Percentiles rank a stretch among this genome's conserved stretches.
phyloP scores from a whole-genome alignment of 2,113 vertebrate species.

The Ophiodon elongatus region DNA sequence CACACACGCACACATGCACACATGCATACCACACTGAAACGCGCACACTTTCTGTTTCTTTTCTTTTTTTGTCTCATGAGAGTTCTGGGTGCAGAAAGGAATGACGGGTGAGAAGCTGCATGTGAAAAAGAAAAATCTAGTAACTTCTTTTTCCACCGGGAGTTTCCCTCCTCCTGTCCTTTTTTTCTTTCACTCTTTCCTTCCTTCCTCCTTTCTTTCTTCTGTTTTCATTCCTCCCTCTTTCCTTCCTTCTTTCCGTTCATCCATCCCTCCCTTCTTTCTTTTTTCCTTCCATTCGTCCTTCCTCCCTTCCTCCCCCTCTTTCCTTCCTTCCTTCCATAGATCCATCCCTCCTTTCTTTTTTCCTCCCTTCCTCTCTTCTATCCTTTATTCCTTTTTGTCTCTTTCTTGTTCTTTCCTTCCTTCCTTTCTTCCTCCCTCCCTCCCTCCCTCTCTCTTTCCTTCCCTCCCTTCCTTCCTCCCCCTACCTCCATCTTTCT shows the following conservation, averaged over 20 bases:
- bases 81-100: slow-evolving; percentile 59
- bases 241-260: background rate
- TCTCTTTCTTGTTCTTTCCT: background rate
- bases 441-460: background rate
- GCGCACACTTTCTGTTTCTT: slow-evolving; percentile 16
- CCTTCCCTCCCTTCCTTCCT: background rate
- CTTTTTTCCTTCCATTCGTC: background rate
- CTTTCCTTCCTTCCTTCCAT: background rate
- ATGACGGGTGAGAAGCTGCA: slow-evolving; percentile 63
- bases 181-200: background rate
- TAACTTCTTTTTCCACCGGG: slow-evolving; percentile 15
- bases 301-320: background rate
- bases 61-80: slow-evolving; percentile 41
- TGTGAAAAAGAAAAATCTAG: slow-evolving; percentile 41
- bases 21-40: background rate
- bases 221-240: background rate
- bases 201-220: background rate
- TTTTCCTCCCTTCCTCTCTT: background rate
- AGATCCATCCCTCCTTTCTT: background rate
- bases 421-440: background rate
- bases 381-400: background rate
- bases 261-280: too few species aligned
- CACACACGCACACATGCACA: slow-evolving; percentile 16
- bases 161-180: background rate
- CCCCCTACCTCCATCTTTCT: background rate